Evolutionary conservation across 1,140 invertebrate species (phyloP).

Genomic region (Sminthurides bifidus): DNA sequence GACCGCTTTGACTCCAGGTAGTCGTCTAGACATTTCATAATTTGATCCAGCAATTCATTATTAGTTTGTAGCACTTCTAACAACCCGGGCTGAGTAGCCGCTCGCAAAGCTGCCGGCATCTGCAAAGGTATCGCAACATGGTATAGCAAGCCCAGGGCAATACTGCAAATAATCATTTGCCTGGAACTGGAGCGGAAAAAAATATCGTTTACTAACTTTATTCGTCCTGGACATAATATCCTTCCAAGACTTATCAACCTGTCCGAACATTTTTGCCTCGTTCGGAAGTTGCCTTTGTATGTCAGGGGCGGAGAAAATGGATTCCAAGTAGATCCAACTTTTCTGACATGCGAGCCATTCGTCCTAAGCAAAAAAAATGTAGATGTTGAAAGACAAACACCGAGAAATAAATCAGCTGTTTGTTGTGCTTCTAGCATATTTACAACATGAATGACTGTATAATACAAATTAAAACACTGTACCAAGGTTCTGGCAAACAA

Average conservation of each 20-base stretch:
- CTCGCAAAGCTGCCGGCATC: constrained; percentile 57
- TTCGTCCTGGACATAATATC: constrained; percentile 61
- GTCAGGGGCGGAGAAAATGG: constrained; percentile 78
- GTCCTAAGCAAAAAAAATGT: constrained; percentile 45
- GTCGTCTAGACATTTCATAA: constrained; percentile 66
- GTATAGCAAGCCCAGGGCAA: neutral
- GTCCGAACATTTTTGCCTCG: constrained; percentile 68
- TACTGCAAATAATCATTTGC: neutral
- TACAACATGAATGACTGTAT: neutral
- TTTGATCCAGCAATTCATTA: constrained; percentile 63
- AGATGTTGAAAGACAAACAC: neutral
- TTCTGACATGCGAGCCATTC: constrained; percentile 72
- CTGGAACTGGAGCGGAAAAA: neutral
- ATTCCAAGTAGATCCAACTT: constrained; percentile 74
- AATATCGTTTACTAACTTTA: constrained; percentile 41
- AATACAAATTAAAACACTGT: constrained; percentile 14
- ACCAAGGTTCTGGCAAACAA: constrained; percentile 63
- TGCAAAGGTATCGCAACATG: constrained; percentile 33
- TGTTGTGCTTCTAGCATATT: neutral
- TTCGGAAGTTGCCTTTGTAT: constrained; percentile 73
- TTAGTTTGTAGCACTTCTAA: constrained; percentile 59
- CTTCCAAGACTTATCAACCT: constrained; percentile 77
- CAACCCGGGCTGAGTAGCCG: constrained; percentile 50
- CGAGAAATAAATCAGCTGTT: neutral
- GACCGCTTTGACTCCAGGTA: constrained; percentile 78